Base-by-base conservation (phyloP, 2,797 vertebrate genomes). In the Myiotriccus ornatus region DNA sequence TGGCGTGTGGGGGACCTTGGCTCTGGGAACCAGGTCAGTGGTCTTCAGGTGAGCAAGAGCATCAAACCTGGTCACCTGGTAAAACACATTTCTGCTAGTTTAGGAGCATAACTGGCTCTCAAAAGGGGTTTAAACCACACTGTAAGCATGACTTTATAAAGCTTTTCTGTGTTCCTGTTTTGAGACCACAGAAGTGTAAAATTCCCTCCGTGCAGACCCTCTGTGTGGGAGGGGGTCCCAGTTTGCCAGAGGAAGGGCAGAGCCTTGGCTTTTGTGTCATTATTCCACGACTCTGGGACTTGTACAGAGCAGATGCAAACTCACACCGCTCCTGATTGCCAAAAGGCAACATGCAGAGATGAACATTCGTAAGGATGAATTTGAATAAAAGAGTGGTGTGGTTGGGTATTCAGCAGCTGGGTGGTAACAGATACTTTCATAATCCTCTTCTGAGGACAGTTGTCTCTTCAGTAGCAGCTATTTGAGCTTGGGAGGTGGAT, bases 141-240 rank as follows among this genome's bases (percentile, higher is more conserved):
- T 3, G 14, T 2, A 1, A 56, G 3, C 24, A 0, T 2, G 23
- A 1, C 32, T 27, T 24, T 20, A 8, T 14, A 2, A 19, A 52
- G 57, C 32, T 23, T 12, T 15, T 3, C 41, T 32, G 2, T 10
- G 0, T 5, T 28, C 35, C 28, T 27, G 0, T 4, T 41, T 6
- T 11, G 77, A 65, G 55, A 25, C 28, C 24, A 1, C 1, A 0
- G 19, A n/a, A 37, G 28, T 6, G 37, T 7, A 3, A 30, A 55
- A 19, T 1, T 4, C 34, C 32, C 56, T 1, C 28, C 0, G 68
- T 5, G n/a, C n/a, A n/a, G n/a, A n/a, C 34, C 32, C 56, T 1
- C 28, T 0, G 68, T 5, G 0, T 3, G 52, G n/a, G 5, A 2
- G 7, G 10, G 53, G 18, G 7, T 35, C 39, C 68, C 2, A 0